Conservation (phyloP, 2,797 vertebrate species). For the Oreochromis grahami region DNA sequence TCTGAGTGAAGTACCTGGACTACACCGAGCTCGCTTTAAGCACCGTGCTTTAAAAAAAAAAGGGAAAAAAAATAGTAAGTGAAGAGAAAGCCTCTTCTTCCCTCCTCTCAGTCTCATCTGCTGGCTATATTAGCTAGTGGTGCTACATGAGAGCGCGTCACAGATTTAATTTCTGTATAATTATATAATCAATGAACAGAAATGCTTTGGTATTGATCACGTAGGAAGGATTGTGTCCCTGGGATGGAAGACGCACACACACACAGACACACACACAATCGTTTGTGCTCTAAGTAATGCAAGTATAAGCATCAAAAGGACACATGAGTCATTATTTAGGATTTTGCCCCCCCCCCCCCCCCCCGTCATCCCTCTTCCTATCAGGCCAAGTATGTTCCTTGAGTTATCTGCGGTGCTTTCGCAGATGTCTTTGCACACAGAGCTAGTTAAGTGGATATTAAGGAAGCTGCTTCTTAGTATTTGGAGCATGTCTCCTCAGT, state of each 20-base stretch:
- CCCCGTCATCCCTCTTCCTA: not conserved
- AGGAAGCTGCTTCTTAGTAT: constrained; percentile 57
- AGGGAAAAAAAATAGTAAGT: constrained; percentile 16
- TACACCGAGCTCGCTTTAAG: constrained; percentile 60
- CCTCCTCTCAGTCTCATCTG: constrained; percentile 16
- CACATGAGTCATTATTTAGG: not conserved
- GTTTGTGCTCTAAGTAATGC: not conserved
- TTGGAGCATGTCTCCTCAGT: constrained; percentile 50
- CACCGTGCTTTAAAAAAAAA: constrained; percentile 30
- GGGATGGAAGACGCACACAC: not conserved
- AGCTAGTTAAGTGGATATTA: constrained; percentile 70
- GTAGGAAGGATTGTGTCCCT: constrained; percentile 32
- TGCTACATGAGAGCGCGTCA: constrained; percentile 29
- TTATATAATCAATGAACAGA: constrained; percentile 76
- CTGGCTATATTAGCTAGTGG: constrained; percentile 21
- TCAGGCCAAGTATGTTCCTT: constrained; percentile 15
- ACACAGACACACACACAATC: not conserved
- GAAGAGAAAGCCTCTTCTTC: constrained; percentile 26
- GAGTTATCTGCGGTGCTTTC: constrained; percentile 45
- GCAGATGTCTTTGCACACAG: constrained; percentile 42
- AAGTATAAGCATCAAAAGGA: not conserved
- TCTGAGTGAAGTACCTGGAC: constrained; percentile 74
- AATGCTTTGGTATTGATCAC: constrained; percentile 73
- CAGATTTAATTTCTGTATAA: constrained; percentile 71
- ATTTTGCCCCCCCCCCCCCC: too few species aligned